phyloP scores from a whole-genome alignment of 2,113 vertebrate genomes.

The Orycteropus afer region DNA sequence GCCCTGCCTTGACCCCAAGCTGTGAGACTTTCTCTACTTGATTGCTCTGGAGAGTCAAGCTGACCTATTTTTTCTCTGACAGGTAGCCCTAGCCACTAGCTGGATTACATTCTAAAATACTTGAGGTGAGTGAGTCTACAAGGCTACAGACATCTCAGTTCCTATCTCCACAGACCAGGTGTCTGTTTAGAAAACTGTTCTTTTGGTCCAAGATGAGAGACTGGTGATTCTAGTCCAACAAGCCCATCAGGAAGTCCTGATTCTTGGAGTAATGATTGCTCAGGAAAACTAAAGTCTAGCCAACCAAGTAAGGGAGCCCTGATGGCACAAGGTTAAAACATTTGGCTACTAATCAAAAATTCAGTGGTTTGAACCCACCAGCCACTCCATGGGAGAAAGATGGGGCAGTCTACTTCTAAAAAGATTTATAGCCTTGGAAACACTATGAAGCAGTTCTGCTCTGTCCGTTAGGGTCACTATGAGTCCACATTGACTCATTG shows the following conservation, averaged over 20 bases:
- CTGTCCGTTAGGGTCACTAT: too few relatives aligned
- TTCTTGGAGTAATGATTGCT: background rate
- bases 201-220: background rate
- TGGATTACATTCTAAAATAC: background rate
- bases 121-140: background rate
- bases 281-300: background rate
- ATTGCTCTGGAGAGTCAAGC: background rate
- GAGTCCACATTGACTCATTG: too few relatives aligned
- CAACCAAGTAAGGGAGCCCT: background rate
- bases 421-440: too few relatives aligned
- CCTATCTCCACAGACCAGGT: background rate
- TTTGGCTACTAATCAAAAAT: too few relatives aligned
- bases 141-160: background rate
- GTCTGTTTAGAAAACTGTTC: background rate
- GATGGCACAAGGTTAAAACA: too few relatives aligned
- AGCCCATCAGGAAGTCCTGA: conserved; percentile 43
- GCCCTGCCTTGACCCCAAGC: background rate
- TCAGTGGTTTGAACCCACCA: too few relatives aligned
- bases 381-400: too few relatives aligned
- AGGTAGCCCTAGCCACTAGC: background rate
- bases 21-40: background rate
- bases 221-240: conserved; percentile 48
- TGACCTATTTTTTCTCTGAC: conserved; percentile 21
- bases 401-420: too few relatives aligned
- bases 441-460: too few relatives aligned